These are phyloP conservation scores for Lithobates sylvaticus DNA, from an alignment of 2,797 vertebrate species.

Conservation along the genomic window DNA sequence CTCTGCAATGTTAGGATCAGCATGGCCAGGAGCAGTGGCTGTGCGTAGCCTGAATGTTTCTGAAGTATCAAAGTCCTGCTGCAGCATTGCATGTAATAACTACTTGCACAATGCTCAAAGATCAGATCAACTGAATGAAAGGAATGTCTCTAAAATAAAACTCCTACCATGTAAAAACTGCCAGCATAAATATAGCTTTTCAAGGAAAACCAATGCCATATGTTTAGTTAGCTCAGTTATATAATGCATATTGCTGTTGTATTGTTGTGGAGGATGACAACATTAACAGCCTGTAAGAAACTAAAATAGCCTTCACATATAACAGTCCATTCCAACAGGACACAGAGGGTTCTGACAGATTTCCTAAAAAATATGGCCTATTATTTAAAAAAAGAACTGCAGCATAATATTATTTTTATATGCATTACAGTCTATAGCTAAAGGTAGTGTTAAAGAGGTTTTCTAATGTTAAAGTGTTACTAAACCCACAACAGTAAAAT, in stretches of 20 bases:
- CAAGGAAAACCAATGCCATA: constrained; percentile 36
- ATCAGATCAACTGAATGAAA: constrained; percentile 27
- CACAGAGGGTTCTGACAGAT: neutral
- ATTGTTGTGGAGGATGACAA: constrained; percentile 1
- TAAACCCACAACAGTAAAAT: no score
- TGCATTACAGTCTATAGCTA: neutral
- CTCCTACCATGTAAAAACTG: constrained; percentile 21
- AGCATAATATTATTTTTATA: neutral
- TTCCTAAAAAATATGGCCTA: neutral
- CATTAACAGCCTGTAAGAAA: neutral
- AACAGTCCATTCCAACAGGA: neutral
- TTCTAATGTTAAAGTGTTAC: neutral
- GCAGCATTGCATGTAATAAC: constrained; percentile 5
- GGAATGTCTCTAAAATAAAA: constrained; percentile 8
- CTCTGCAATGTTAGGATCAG: neutral
- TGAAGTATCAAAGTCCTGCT: neutral
- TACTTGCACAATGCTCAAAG: constrained; percentile 10
- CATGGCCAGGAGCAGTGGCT: neutral
- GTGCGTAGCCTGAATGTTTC: neutral
- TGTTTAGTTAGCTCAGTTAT: constrained; percentile 11
- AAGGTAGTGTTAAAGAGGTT: neutral
- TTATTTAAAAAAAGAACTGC: neutral
- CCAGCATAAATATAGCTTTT: constrained; percentile 17
- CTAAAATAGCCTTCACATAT: neutral
- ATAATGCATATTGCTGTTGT: constrained; percentile 13